A percentile compares a stretch with the other conserved stretches of the same genome.
phyloP scores from a whole-genome alignment of 2,888 invertebrate species.

The Lamellibrachia columna region DNA sequence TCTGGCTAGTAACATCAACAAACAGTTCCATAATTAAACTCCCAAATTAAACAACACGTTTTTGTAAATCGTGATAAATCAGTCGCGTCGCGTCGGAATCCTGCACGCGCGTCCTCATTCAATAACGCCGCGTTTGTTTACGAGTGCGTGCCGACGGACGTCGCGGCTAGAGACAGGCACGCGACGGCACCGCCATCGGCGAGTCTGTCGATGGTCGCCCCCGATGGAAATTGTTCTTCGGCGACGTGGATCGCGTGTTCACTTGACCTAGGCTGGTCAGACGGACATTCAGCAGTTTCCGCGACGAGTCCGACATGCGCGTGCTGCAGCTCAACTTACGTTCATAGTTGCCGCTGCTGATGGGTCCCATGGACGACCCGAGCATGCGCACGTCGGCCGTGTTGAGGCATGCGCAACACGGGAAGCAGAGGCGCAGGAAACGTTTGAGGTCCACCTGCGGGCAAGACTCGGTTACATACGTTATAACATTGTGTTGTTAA shows the following conservation, averaged over 20 bases:
- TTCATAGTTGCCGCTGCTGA: not conserved
- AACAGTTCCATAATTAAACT: too few species aligned
- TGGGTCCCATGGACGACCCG: not conserved
- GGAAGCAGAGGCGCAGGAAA: not conserved
- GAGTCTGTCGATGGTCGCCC: not conserved
- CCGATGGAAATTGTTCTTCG: not conserved
- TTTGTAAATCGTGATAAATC: not conserved
- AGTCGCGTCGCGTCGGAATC: not conserved
- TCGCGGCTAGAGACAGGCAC: not conserved
- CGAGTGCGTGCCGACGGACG: too few species aligned
- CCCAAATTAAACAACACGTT: not conserved
- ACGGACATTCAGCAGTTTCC: not conserved
- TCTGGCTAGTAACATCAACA: too few species aligned
- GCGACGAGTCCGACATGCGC: not conserved
- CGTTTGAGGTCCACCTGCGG: not conserved
- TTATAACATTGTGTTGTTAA: too few species aligned
- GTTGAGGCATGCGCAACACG: not conserved
- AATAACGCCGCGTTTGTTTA: not conserved
- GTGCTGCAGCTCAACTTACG: not conserved
- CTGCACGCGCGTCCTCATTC: not conserved
- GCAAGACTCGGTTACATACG: too few species aligned
- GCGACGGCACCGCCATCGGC: not conserved
- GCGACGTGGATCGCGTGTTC: not conserved
- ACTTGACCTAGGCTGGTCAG: not conserved
- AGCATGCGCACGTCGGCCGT: slow-evolving; percentile 6